phyloP scores from a whole-genome alignment of 2,888 invertebrate genomes.

The Agriopis leucophaearia region DNA sequence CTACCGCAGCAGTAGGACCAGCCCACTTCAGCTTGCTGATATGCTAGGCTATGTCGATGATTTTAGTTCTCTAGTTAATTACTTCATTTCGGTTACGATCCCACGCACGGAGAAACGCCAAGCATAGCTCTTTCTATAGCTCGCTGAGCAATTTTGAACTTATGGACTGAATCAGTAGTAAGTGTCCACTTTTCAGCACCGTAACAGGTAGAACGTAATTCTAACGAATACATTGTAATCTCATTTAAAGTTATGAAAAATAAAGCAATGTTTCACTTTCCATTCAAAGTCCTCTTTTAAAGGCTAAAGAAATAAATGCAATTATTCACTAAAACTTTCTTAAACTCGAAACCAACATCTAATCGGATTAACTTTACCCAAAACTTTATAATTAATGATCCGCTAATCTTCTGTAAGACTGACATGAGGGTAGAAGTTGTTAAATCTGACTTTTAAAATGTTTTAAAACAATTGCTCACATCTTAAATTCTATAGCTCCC shows the following conservation, averaged over 20 bases:
- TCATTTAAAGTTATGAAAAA: neutral
- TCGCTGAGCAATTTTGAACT: too few relatives aligned
- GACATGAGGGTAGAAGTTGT: conserved; percentile 60
- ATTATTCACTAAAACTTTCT: conserved; percentile 52
- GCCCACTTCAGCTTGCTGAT: too few relatives aligned
- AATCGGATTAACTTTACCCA: conserved; percentile 64
- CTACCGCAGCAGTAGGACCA: too few relatives aligned
- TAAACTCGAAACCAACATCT: conserved; percentile 59
- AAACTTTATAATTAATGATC: conserved; percentile 74
- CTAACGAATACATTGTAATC: too few relatives aligned
- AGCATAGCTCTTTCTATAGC: too few relatives aligned
- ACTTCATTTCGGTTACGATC: too few relatives aligned
- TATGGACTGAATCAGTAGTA: too few relatives aligned
- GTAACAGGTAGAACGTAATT: too few relatives aligned
- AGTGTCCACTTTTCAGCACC: too few relatives aligned
- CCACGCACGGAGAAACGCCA: too few relatives aligned
- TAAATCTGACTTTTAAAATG: conserved; percentile 40
- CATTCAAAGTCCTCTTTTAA: conserved; percentile 31
- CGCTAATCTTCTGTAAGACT: conserved; percentile 66
- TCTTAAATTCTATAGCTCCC: conserved; percentile 18
- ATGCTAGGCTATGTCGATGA: too few relatives aligned
- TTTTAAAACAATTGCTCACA: conserved; percentile 27
- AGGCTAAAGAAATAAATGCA: conserved; percentile 52
- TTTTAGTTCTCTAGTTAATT: too few relatives aligned
- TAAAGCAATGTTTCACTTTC: conserved; percentile 6